phyloP scores from a whole-genome alignment of 2,888 invertebrate species.

The Erebia epiphron region DNA sequence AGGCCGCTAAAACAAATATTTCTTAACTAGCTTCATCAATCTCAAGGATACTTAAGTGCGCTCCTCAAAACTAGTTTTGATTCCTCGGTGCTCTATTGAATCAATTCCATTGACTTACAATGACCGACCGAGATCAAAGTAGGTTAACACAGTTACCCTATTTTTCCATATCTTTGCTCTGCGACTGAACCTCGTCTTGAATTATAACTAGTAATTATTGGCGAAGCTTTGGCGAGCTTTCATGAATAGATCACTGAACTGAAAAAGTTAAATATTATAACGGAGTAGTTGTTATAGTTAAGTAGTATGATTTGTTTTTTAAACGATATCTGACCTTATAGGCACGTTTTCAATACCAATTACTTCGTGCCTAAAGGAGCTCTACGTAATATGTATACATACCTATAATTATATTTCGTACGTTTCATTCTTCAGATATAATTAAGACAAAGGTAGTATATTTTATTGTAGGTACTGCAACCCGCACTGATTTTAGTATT shows the following conservation, averaged over 20 bases:
- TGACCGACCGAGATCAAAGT: conserved; percentile 38
- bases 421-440: too few species aligned
- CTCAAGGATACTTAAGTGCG: background rate
- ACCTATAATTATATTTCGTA: too few species aligned
- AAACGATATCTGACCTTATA: too few species aligned
- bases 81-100: conserved; percentile 31
- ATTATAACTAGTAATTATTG: conserved; percentile 36
- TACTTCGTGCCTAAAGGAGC: too few species aligned
- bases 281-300: background rate
- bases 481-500: too few species aligned
- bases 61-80: background rate
- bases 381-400: too few species aligned
- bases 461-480: too few species aligned
- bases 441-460: too few species aligned
- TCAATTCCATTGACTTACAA: conserved; percentile 37
- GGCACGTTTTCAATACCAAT: too few species aligned
- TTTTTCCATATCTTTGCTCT: conserved; percentile 37
- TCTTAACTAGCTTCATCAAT: background rate
- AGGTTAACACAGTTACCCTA: conserved; percentile 39
- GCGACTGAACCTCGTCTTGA: conserved; percentile 25
- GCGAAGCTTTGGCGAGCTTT: conserved; percentile 16
- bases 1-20: too few species aligned
- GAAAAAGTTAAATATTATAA: conserved; percentile 2
- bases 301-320: too few species aligned
- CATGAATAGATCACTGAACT: conserved; percentile 25